Evolutionary conservation across 2,113 vertebrate genomes (phyloP).

Genomic region (Oxyura jamaicensis): DNA sequence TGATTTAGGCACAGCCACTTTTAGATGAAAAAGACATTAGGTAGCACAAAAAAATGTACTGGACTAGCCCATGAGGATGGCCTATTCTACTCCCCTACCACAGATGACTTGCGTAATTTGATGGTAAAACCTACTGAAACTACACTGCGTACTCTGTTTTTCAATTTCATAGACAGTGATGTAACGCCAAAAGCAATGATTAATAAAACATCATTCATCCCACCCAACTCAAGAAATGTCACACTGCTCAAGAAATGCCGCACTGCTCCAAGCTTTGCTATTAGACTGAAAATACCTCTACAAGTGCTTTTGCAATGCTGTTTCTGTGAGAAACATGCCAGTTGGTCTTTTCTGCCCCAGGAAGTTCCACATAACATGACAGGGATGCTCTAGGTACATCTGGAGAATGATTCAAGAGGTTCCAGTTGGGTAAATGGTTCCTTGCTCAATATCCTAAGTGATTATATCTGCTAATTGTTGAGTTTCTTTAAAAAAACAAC

Average conservation of each 20-base stretch:
- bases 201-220: slow-evolving; percentile 25
- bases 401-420: background rate
- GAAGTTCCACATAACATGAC: background rate
- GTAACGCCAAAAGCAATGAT: slow-evolving; percentile 57
- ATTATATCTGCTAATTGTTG: background rate
- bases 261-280: background rate
- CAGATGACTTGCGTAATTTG: background rate
- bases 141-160: slow-evolving; percentile 18
- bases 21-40: background rate
- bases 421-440: background rate
- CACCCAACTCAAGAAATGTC: slow-evolving; percentile 49
- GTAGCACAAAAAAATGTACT: background rate
- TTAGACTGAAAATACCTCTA: background rate
- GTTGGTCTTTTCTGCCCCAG: background rate
- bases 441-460: slow-evolving; percentile 6
- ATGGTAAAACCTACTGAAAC: slow-evolving; percentile 18
- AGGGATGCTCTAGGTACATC: background rate
- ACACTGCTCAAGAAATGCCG: slow-evolving; percentile 17
- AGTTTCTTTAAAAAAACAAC: background rate
- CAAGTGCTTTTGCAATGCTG: background rate
- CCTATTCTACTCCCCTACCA: background rate
- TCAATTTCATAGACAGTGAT: slow-evolving; percentile 20
- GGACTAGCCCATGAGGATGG: background rate
- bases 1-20: background rate
- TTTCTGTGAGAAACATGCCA: background rate